phyloP scores from a whole-genome alignment of 2,888 invertebrate species.

The Acanthosepion lycidas region DNA sequence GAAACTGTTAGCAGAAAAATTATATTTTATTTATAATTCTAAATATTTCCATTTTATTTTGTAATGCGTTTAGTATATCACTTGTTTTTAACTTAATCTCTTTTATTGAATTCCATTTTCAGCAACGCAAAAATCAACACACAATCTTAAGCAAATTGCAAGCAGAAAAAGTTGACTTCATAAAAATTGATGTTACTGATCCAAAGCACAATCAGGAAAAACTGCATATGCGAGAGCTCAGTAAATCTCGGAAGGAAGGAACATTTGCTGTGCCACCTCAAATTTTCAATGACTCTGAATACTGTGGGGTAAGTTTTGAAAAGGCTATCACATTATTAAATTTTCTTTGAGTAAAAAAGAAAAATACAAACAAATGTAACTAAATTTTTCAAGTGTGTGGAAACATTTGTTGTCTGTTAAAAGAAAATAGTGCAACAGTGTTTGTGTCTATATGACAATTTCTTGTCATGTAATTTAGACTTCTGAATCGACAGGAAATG shows the following conservation, averaged over 20 bases:
- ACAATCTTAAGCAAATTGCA: conserved; percentile 94
- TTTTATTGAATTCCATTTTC: conserved; percentile 52
- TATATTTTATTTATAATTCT: too few relatives aligned
- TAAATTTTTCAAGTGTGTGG: not conserved
- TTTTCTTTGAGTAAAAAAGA: not conserved
- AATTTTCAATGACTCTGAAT: conserved; percentile 92
- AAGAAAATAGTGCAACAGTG: not conserved
- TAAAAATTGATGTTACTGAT: conserved; percentile 94
- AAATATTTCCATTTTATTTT: too few relatives aligned
- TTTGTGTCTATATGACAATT: too few relatives aligned
- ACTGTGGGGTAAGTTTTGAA: conserved; percentile 86
- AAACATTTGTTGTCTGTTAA: conserved; percentile 47
- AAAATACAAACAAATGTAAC: too few relatives aligned
- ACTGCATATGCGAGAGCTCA: conserved; percentile 92
- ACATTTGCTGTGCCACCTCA: conserved; percentile 83
- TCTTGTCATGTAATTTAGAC: too few relatives aligned
- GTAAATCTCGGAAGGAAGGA: conserved; percentile 66
- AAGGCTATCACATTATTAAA: not conserved
- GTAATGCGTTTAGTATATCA: too few relatives aligned
- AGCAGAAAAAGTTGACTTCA: conserved; percentile 90
- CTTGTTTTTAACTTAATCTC: too few relatives aligned
- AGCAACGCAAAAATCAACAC: conserved; percentile 97
- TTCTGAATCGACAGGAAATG: too few relatives aligned
- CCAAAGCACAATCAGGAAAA: conserved; percentile 91
- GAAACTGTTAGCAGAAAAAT: too few relatives aligned